Base-by-base conservation (phyloP, 1,140 invertebrate genomes). In the Cotesia vestalis region DNA sequence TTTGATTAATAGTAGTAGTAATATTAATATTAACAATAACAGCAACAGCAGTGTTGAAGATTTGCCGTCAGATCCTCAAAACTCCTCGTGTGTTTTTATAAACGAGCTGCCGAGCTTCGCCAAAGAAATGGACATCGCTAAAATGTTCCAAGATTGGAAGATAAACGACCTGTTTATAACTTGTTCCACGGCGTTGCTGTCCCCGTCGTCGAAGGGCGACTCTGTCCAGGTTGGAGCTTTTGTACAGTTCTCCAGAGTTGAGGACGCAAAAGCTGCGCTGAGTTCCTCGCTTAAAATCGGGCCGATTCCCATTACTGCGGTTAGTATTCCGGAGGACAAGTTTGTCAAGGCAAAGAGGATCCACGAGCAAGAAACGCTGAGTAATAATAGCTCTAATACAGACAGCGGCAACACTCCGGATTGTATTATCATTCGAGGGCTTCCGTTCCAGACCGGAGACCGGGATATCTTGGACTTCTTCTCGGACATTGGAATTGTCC, bases 401-500 rank as follows among this genome's bases (percentile, higher is more conserved):
- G 63, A 20, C 35, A 67, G 88, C 11, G 63, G 36, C 35, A 67
- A 46, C 51, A 53, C 64, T 2, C 57, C 63, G 0, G 91, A 92
- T 76, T 94, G 92, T 74, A 88, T 95, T 1, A 88, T 92, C 5
- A 88, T 97, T 74, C 90, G 91, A 60, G 92, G 93, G 34, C 82
- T 96, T n/a, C 94, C 94, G 0, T 89, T 90, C 55, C 90, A 91
- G 35, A 92, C 92, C 0, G 91, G 88, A 5, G 92, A 95, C 63
- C 87, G 92, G 4, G 94, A 95, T 73, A 91, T 97, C 27, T 88
- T 92, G 0, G 92, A 95, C 60, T 95, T 95, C 76, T 93, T 96
- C 75, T 90, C 91, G 0, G 91, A 94, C 59, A 91, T 93, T 17
- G 91, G 92, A 9, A 87, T 95, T 2, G 90, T 91, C 0, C 94